These are phyloP conservation scores for Agonopterix subpropinquella DNA, from an alignment of 2,888 invertebrate genomes.

Conservation along the genomic window DNA sequence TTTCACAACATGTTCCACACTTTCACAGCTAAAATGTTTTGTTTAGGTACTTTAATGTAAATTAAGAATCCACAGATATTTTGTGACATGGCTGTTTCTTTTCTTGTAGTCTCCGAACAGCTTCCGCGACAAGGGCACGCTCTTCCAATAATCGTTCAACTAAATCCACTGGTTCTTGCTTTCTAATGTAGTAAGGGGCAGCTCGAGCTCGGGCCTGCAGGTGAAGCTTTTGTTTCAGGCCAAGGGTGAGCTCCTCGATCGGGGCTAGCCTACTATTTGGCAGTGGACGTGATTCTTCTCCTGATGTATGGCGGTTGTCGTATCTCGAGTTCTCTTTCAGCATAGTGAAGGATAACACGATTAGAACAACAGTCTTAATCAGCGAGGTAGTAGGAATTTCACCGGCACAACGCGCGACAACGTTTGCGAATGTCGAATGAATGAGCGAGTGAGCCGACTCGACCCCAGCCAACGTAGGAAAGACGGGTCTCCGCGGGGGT, in stretches of 20 bases:
- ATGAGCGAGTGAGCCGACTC: constrained; percentile 65
- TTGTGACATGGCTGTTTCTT: constrained; percentile 68
- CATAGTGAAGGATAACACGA: constrained; percentile 40
- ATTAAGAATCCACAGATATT: constrained; percentile 71
- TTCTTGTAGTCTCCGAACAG: constrained; percentile 69
- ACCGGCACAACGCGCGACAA: constrained; percentile 52
- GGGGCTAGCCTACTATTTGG: constrained; percentile 58
- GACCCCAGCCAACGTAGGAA: constrained; percentile 54
- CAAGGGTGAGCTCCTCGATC: constrained; percentile 67
- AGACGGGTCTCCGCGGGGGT: constrained; percentile 55
- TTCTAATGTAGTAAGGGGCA: constrained; percentile 71
- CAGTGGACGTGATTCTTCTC: constrained; percentile 51
- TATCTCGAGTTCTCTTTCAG: constrained; percentile 66
- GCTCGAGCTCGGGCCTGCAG: constrained; percentile 69
- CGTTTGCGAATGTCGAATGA: constrained; percentile 72
- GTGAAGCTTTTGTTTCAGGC: constrained; percentile 71
- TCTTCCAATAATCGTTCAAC: constrained; percentile 66
- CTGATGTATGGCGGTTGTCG: constrained; percentile 45
- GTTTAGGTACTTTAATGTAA: constrained; percentile 41
- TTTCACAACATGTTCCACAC: constrained; percentile 74
- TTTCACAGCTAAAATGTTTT: constrained; percentile 74
- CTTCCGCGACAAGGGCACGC: constrained; percentile 71
- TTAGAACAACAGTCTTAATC: constrained; percentile 25
- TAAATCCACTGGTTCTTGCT: constrained; percentile 72
- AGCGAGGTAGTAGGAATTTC: constrained; percentile 42